A percentile compares a stretch with the other conserved stretches of the same genome.
phyloP scores from a whole-genome alignment of 1,140 invertebrate species.

The Hetaerina americana region DNA sequence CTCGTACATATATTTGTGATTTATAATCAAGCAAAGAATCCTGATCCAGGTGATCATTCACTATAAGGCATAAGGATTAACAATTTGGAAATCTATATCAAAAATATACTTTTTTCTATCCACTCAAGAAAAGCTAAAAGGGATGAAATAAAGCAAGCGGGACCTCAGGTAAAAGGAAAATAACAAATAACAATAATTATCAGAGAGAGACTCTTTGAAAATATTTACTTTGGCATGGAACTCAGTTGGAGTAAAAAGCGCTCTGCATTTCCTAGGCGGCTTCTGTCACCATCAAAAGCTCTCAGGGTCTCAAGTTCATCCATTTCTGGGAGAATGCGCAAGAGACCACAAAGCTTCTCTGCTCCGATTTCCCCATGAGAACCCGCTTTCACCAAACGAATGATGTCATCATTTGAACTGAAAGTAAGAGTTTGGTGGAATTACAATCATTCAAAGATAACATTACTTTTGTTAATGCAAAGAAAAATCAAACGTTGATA shows the following conservation, averaged over 20 bases:
- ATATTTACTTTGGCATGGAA: constrained; percentile 70
- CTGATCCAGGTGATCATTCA: no score
- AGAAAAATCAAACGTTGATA: neutral
- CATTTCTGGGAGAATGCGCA: constrained; percentile 85
- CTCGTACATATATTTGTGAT: no score
- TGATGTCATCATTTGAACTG: constrained; percentile 83
- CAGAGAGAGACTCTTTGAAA: no score
- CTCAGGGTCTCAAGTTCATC: constrained; percentile 87
- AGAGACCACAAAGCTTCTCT: constrained; percentile 77
- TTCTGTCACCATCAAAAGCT: constrained; percentile 67
- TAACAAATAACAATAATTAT: no score
- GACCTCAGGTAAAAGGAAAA: neutral
- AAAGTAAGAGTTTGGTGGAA: constrained; percentile 10
- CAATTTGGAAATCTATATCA: no score
- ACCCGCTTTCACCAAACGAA: constrained; percentile 71
- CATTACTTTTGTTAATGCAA: no score
- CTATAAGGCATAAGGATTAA: no score
- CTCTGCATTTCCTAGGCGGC: constrained; percentile 78
- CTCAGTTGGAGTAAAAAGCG: constrained; percentile 82
- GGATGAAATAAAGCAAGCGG: neutral
- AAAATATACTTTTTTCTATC: no score
- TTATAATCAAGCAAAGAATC: no score
- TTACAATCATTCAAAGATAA: neutral
- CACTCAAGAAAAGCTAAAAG: no score
- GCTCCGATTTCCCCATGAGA: constrained; percentile 80